Evolutionary conservation across 2,888 invertebrate genomes (phyloP).

Genomic region (Noctua janthe): DNA sequence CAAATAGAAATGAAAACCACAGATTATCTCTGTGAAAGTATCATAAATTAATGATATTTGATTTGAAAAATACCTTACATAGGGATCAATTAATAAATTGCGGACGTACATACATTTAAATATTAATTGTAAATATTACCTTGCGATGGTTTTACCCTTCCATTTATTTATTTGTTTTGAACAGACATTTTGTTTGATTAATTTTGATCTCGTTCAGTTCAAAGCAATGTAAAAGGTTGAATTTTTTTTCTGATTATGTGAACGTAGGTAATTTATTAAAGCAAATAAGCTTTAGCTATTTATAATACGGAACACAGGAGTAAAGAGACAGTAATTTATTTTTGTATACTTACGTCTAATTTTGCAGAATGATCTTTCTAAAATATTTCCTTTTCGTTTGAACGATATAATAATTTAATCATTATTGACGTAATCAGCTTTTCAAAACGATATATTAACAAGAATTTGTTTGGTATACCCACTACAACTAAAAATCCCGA

Average conservation of each 20-base stretch:
- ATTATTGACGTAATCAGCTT: not conserved
- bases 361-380: not conserved
- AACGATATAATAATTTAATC: not conserved
- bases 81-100: constrained; percentile 23
- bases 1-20: not conserved
- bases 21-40: constrained; percentile 13
- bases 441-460: not conserved
- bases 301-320: not conserved
- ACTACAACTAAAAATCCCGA: no score
- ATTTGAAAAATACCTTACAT: constrained; percentile 13
- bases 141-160: constrained; percentile 1
- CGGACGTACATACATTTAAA: constrained; percentile 1
- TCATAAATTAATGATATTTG: constrained; percentile 35
- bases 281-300: not conserved
- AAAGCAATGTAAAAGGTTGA: constrained; percentile 7
- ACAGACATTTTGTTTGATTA: constrained; percentile 20
- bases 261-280: not conserved
- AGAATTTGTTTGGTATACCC: no score
- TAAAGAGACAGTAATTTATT: not conserved
- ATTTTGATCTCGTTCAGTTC: constrained; percentile 11
- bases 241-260: not conserved
- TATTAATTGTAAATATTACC: constrained; percentile 32
- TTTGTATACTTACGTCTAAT: not conserved
- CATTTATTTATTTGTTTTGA: constrained; percentile 25
- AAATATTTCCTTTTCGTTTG: constrained; percentile 7